phyloP scores from a whole-genome alignment of 2,797 vertebrate species.

The Hipposideros larvatus region DNA sequence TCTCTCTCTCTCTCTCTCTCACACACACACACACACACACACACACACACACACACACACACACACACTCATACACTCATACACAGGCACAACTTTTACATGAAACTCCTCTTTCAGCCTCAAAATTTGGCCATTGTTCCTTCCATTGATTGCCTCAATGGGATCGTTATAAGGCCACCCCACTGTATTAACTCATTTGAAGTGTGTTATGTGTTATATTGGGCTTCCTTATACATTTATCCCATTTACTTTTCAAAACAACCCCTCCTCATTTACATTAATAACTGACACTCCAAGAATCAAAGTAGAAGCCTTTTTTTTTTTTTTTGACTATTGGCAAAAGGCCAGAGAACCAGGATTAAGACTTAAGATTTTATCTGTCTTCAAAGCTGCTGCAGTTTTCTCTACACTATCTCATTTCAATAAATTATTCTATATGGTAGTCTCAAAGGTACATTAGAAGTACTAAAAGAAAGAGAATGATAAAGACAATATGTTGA shows the following conservation, averaged over 20 bases:
- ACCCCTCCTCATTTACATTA: neutral
- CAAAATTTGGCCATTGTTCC: neutral
- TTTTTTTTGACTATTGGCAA: neutral
- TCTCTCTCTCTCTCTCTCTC: neutral
- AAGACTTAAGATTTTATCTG: neutral
- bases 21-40: too few relatives aligned
- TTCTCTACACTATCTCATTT: neutral
- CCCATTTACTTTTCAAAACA: conserved; percentile 19
- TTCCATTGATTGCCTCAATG: neutral
- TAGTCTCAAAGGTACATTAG: neutral
- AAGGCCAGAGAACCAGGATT: neutral
- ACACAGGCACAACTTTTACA: too few relatives aligned
- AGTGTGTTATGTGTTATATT: neutral
- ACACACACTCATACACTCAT: too few relatives aligned
- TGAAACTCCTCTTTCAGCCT: neutral
- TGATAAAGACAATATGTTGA: neutral
- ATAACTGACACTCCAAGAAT: neutral
- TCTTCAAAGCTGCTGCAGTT: neutral
- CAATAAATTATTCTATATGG: neutral
- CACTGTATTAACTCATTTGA: neutral
- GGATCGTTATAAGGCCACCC: neutral
- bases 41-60: too few relatives aligned
- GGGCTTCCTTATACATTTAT: neutral
- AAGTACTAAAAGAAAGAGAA: neutral
- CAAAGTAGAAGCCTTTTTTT: neutral